Conservation (phyloP, 1,140 invertebrate genomes). For the Zophobas morio region DNA sequence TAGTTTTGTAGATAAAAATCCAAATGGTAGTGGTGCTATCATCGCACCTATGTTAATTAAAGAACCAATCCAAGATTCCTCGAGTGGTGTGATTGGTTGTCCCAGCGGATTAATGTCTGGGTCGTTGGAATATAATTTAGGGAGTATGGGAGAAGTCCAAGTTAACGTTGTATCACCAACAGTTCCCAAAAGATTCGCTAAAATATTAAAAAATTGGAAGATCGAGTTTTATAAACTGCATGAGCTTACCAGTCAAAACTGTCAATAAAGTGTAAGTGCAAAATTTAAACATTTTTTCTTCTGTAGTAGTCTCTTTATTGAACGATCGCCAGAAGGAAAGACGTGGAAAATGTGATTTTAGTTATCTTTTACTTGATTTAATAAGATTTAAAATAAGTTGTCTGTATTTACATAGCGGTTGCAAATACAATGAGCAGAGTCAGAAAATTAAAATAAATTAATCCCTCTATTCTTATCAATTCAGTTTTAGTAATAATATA, state of each 20-base stretch:
- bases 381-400: too few species aligned
- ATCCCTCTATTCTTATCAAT: too few species aligned
- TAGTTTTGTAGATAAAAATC: constrained; percentile 19
- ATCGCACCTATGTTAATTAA: constrained; percentile 73
- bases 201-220: neutral
- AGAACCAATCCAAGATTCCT: constrained; percentile 82
- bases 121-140: constrained; percentile 41
- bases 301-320: neutral
- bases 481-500: too few species aligned
- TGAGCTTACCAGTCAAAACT: neutral
- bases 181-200: constrained; percentile 1
- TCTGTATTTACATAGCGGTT: too few species aligned
- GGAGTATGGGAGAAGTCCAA: constrained; percentile 15
- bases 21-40: constrained; percentile 67
- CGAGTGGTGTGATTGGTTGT: constrained; percentile 66
- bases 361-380: too few species aligned
- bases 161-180: constrained; percentile 20
- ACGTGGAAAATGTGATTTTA: neutral
- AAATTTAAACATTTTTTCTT: neutral
- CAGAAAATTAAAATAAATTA: too few species aligned
- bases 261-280: neutral
- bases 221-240: neutral
- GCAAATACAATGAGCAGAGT: too few species aligned
- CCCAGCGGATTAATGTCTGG: constrained; percentile 61
- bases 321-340: neutral